Evolutionary conservation across 1,140 invertebrate genomes (phyloP), one percentile per base, ranked within the genome.

Genomic region (Heliconius nattereri): DNA sequence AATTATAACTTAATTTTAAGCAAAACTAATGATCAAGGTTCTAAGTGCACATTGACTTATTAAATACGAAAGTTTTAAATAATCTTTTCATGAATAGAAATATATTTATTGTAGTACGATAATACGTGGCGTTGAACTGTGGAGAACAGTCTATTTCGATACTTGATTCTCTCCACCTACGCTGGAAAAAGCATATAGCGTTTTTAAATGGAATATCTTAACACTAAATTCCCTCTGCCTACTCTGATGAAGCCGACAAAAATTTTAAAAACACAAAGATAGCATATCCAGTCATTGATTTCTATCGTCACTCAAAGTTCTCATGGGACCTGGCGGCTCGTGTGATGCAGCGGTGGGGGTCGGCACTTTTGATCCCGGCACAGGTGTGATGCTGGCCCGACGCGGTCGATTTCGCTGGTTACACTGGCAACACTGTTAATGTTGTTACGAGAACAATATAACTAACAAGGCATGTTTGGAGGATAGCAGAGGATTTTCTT

Each of bases 241-340:
- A 32, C 32, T 32, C 32, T 7, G 32, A 32, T 32, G 32, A 32
- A 54, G 26, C 13, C 13, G 3, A 16, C 16, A 16, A 45, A 13
- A 16, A 45, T 16, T 16, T 13, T 16, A 52, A 52, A 52, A 52
- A 20, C 49, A 52, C 16, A 6, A 5, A 19, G 5, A 11, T 71
- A 29, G 32, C 71, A 20, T 35, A 71, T 71, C 71, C 35, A 71
- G 71, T 19, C 16, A 37, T 20, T 71, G 32, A 13, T 71, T 71
- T 35, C 32, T 23, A 85, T 45, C 80, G 77, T 54, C 76, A 71
- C 85, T 85, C 87, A 85, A 86, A 85, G 85, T 93, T 92, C 92
- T 91, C 92, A 91, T 91, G 90, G 86, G 86, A 88, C 79, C 84
- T 86, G 86, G 85, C 89, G 90, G 88, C 87, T 88, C 84, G 87